These are phyloP conservation scores for Pungitius pungitius DNA, from an alignment of 2,113 vertebrate species.

Conservation along the genomic window DNA sequence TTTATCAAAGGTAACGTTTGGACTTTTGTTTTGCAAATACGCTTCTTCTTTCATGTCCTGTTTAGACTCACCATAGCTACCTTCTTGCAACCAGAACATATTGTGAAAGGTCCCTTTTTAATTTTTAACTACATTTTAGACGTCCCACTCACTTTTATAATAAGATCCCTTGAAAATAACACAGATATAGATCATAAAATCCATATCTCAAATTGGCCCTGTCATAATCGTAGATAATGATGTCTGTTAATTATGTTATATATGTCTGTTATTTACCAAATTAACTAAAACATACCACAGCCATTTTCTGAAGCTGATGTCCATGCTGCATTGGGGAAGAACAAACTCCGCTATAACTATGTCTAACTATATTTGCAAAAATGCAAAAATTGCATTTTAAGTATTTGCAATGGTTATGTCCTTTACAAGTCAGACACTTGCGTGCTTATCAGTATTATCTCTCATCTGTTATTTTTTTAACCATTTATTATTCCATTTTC, in stretches of 20 bases:
- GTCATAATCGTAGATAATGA: neutral
- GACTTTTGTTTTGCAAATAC: conserved; percentile 3
- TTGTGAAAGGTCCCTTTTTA: neutral
- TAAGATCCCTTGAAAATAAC: neutral
- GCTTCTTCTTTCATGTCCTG: neutral
- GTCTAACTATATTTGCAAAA: too few relatives aligned
- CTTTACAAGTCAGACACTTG: neutral
- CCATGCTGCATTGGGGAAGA: neutral
- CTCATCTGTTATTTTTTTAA: neutral
- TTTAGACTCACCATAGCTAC: neutral
- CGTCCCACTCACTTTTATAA: too few relatives aligned
- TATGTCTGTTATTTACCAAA: neutral
- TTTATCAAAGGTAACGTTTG: neutral
- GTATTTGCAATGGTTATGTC: neutral
- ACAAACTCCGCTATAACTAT: neutral
- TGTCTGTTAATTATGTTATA: neutral
- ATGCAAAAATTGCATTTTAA: too few relatives aligned
- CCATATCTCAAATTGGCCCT: neutral
- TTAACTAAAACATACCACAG: neutral
- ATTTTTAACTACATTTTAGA: neutral
- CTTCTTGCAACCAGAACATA: neutral
- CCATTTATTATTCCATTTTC: neutral
- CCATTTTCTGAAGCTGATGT: neutral
- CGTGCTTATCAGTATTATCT: neutral
- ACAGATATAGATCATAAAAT: neutral